Evolutionary conservation across 2,888 invertebrate species (phyloP), one percentile per base, ranked within the genome.

Genomic region (Eupithecia dodoneata): DNA sequence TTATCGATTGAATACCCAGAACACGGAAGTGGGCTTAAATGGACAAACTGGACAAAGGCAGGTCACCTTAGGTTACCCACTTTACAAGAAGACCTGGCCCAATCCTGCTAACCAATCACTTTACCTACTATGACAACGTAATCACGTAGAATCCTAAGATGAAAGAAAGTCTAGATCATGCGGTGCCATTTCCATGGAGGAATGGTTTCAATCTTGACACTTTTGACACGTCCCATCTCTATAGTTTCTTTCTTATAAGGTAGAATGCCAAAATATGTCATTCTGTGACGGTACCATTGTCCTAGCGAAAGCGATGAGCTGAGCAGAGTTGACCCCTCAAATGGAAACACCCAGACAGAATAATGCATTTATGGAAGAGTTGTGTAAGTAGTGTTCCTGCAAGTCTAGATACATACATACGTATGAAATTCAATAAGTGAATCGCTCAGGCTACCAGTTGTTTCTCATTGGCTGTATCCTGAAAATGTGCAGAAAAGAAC

Each of bases 1-100:
- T 65, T 69, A 69, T 71, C 71, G 76, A 71, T 76, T 55, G 13
- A 72, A 52, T 66, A 66, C 45, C 49, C 45, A 47, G n/a, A 72
- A 67, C 18, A 52, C 18, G 18, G 55, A 67, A 72, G 5, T 72
- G 15, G 45, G 52, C 10, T 52, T 41, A 52, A 49, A 5, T 47
- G 18, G 44, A 44, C 44, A 44, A 44, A 44, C 44, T 30, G 30
- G 18, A 59, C 59, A 59, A 3, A 59, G 59, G 18, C 10, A 59
- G 66, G 66, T 67, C 42, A 15, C 42, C 65, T 66, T 66, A 66
- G 66, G 44, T 15, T 42, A 6, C 66, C 2, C n/a, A 67, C 42
- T 66, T 44, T 15, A 42, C 67, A 42, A 15, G 44, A 55, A 66
- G 42, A 66, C 15, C 42, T 15, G 15, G 13, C 0, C 5, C 41